Conservation (phyloP, 2,797 vertebrate genomes). For the Iguana delicatissima region DNA sequence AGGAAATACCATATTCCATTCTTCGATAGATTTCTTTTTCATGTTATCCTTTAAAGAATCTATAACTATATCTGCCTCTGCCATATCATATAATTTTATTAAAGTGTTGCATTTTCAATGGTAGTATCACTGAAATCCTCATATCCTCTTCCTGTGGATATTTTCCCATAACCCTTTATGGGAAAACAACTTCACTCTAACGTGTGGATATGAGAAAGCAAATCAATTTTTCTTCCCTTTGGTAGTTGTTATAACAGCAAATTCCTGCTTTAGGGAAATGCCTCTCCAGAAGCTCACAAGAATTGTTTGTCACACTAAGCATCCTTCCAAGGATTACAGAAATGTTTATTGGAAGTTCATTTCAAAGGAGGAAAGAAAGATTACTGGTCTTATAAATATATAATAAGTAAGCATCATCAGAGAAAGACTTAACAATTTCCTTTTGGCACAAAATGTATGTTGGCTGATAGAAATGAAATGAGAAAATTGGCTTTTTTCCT, state of each 20-base stretch:
- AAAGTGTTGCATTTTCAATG: neutral
- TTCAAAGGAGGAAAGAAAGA: conserved; percentile 46
- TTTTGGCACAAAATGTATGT: conserved; percentile 40
- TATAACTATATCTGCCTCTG: too few relatives aligned
- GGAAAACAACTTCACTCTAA: neutral
- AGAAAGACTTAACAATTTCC: conserved; percentile 39
- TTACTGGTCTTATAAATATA: conserved; percentile 20
- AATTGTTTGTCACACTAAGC: conserved; percentile 6
- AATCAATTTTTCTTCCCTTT: neutral
- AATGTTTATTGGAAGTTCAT: conserved; percentile 35
- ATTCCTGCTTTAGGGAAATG: neutral
- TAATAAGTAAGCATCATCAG: conserved; percentile 46
- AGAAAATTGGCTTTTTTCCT: conserved; percentile 37
- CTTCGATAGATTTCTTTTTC: too few relatives aligned
- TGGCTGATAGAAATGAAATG: conserved; percentile 56
- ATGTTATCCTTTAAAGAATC: too few relatives aligned
- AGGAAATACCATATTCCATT: too few relatives aligned
- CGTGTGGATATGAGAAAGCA: neutral
- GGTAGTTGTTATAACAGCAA: conserved; percentile 10
- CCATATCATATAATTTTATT: too few relatives aligned
- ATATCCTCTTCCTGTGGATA: neutral
- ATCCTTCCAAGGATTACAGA: neutral
- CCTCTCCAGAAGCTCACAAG: conserved; percentile 2
- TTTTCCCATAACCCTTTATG: neutral
- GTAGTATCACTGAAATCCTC: neutral